These are phyloP conservation scores for Drosophila kanapiae DNA, from an alignment of 1,140 invertebrate species.

Conservation along the genomic window DNA sequence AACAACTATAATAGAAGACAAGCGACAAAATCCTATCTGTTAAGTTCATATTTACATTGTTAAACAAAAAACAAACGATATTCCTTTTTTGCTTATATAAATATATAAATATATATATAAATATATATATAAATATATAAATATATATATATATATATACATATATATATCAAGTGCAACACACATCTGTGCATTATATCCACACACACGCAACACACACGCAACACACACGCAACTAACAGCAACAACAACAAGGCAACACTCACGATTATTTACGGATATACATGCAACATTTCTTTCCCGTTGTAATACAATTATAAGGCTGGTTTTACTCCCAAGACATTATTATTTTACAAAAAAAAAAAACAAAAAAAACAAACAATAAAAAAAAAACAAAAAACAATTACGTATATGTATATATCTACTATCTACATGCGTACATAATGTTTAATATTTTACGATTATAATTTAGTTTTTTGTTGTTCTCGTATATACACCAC, in stretches of 20 bases:
- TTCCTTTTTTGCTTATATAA: conserved; percentile 76
- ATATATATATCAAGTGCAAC: conserved; percentile 53
- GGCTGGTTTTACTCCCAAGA: conserved; percentile 85
- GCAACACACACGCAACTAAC: conserved; percentile 24
- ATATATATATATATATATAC: conserved; percentile 26
- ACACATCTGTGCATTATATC: conserved; percentile 52
- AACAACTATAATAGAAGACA: conserved; percentile 50
- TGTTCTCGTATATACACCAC: conserved; percentile 43
- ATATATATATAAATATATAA: conserved; percentile 53
- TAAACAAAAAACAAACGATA: conserved; percentile 65
- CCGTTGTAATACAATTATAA: conserved; percentile 84
- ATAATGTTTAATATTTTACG: conserved; percentile 19
- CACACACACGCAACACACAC: conserved; percentile 35
- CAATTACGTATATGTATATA: conserved; percentile 6
- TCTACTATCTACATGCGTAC: conserved; percentile 14
- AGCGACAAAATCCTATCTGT: conserved; percentile 34
- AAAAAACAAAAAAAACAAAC: not conserved
- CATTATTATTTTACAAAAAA: conserved; percentile 81
- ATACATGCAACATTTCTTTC: conserved; percentile 77
- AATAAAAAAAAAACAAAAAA: not conserved
- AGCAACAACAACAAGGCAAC: conserved; percentile 19
- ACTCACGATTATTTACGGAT: conserved; percentile 52
- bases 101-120: conserved; percentile 25
- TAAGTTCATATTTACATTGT: conserved; percentile 62
- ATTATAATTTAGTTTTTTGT: conserved; percentile 32